Evolutionary conservation across 1,140 invertebrate species (phyloP).

Genomic region (Hestina assimilis): DNA sequence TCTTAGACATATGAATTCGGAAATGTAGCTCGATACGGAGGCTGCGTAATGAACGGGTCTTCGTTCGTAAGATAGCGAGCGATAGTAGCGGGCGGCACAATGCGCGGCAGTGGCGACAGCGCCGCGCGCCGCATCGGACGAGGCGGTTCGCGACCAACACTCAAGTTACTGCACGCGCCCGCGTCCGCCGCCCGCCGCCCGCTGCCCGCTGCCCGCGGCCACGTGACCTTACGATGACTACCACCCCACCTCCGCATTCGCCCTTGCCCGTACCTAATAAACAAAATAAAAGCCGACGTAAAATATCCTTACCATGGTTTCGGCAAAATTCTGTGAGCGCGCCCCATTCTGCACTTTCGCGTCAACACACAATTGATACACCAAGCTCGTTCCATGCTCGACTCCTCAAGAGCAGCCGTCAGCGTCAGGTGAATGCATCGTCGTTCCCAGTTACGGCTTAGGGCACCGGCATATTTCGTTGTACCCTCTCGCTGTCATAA

Average conservation of each 20-base stretch:
- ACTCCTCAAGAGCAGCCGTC: slow-evolving; percentile 74
- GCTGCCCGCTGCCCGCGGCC: slow-evolving; percentile 39
- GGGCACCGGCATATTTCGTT: background rate
- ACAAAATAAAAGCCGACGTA: slow-evolving; percentile 85
- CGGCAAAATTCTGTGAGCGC: slow-evolving; percentile 86
- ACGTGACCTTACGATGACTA: slow-evolving; percentile 64
- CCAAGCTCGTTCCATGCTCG: slow-evolving; percentile 88
- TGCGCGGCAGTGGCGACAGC: slow-evolving; percentile 57
- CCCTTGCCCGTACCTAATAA: slow-evolving; percentile 62
- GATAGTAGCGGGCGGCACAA: slow-evolving; percentile 36
- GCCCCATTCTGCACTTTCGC: slow-evolving; percentile 84
- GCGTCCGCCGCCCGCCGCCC: slow-evolving; percentile 41
- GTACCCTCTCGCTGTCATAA: background rate
- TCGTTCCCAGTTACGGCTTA: too few species aligned
- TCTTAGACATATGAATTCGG: slow-evolving; percentile 57
- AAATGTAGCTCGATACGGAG: slow-evolving; percentile 74
- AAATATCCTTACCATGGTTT: slow-evolving; percentile 94
- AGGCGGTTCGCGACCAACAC: slow-evolving; percentile 37
- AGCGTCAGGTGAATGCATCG: slow-evolving; percentile 57
- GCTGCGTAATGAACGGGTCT: slow-evolving; percentile 66
- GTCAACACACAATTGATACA: slow-evolving; percentile 94
- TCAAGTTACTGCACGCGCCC: slow-evolving; percentile 26
- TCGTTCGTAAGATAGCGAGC: slow-evolving; percentile 42
- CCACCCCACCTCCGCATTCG: slow-evolving; percentile 77
- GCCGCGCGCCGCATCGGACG: slow-evolving; percentile 58